Percentiles rank a stretch among this genome's conserved stretches.
phyloP scores from a whole-genome alignment of 2,888 invertebrate species.

The Drosophila percnosoma region DNA sequence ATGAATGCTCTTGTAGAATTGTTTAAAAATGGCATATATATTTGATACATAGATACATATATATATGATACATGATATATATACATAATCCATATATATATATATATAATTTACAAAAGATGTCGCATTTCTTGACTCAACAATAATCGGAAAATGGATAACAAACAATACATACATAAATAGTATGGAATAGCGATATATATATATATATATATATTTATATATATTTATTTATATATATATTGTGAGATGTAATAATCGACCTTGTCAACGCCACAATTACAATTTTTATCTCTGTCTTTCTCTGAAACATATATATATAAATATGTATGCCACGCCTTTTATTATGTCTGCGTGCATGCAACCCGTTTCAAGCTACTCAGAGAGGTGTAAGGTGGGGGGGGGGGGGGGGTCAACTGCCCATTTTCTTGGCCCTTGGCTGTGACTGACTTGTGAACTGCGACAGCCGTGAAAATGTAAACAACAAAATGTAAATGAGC shows the following conservation, averaged over 20 bases:
- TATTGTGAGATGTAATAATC: not conserved
- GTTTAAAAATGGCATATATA: not conserved
- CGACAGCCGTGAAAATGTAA: conserved; percentile 71
- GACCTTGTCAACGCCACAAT: not conserved
- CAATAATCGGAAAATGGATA: no score
- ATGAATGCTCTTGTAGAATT: not conserved
- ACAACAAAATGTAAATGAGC: conserved; percentile 56
- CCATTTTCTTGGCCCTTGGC: conserved; percentile 26
- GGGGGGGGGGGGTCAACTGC: conserved; percentile 39
- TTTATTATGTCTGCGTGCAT: conserved; percentile 52
- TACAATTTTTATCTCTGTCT: not conserved
- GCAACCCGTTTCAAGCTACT: conserved; percentile 50
- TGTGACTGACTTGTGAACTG: conserved; percentile 27
- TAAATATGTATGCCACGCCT: conserved; percentile 18
- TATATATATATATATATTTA: no score
- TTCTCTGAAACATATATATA: not conserved
- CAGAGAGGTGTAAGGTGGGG: not conserved
- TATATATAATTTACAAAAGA: no score
- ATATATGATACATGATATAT: no score
- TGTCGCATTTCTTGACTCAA: no score
- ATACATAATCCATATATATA: no score
- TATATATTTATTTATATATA: not conserved
- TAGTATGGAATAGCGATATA: not conserved
- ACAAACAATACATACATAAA: no score
- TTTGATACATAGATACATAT: no score